Percentiles rank a stretch among this genome's conserved stretches.
phyloP scores from a whole-genome alignment of 2,113 vertebrate species.

The Atractosteus spatula region DNA sequence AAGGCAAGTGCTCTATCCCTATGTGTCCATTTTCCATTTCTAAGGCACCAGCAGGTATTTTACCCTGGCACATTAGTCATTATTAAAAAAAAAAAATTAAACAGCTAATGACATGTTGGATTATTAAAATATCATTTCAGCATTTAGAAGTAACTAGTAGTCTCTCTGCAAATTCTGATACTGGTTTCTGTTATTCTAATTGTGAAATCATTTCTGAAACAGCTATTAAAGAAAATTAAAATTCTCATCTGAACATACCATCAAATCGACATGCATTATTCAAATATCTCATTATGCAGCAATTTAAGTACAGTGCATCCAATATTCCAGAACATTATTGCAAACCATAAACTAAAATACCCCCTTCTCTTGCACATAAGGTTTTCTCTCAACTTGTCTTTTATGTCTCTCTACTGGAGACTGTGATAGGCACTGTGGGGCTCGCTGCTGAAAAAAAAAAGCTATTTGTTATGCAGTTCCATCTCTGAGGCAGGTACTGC shows the following conservation, averaged over 20 bases:
- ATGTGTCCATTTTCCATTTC: neutral
- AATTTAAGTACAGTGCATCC: slow-evolving; percentile 23
- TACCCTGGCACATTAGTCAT: neutral
- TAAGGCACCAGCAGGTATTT: no score
- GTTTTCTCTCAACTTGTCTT: neutral
- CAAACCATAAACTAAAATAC: slow-evolving; percentile 9
- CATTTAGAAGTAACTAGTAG: neutral
- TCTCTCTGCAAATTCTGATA: slow-evolving; percentile 6
- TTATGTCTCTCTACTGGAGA: slow-evolving; percentile 9
- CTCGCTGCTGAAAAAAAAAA: neutral
- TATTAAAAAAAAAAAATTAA: slow-evolving; percentile 1
- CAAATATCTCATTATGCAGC: slow-evolving; percentile 33
- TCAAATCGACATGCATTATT: slow-evolving; percentile 37
- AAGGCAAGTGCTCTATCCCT: neutral
- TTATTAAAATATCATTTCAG: neutral
- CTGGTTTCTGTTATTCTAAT: neutral
- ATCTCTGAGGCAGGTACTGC: neutral
- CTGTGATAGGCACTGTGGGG: neutral
- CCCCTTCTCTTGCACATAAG: no score
- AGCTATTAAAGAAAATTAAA: slow-evolving; percentile 28
- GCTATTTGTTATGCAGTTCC: slow-evolving; percentile 9
- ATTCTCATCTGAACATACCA: slow-evolving; percentile 25
- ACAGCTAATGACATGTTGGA: slow-evolving; percentile 6
- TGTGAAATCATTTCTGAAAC: neutral
- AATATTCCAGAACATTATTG: slow-evolving; percentile 25